Conservation (phyloP, 1,140 invertebrate species). For the Streblospio benedicti region DNA sequence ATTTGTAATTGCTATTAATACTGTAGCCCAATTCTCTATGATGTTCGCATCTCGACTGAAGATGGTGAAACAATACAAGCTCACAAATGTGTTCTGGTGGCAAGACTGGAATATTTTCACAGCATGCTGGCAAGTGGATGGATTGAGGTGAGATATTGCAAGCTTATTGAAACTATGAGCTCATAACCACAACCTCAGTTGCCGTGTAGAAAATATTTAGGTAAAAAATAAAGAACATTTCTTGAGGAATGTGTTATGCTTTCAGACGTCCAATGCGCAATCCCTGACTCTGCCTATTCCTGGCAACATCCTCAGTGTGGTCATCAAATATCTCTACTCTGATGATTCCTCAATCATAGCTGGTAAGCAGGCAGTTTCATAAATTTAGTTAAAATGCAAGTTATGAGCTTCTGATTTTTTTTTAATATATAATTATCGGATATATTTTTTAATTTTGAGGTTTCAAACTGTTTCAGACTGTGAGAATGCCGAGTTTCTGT, state of each 20-base stretch:
- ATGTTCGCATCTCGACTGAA: constrained; percentile 54
- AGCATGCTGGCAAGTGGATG: constrained; percentile 64
- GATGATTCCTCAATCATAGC: constrained; percentile 50
- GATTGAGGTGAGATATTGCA: constrained; percentile 53
- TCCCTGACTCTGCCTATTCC: constrained; percentile 45
- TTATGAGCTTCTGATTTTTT: not conserved
- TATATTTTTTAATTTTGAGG: constrained; percentile 6
- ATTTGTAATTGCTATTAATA: not conserved
- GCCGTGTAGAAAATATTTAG: no score
- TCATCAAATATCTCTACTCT: constrained; percentile 61
- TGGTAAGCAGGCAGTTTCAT: constrained; percentile 17
- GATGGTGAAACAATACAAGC: constrained; percentile 55
- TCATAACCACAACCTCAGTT: not conserved
- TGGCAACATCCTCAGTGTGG: constrained; percentile 51
- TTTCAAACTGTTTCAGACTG: constrained; percentile 36
- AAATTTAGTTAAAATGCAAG: not conserved
- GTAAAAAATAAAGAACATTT: no score
- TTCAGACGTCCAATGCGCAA: constrained; percentile 31
- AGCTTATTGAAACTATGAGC: not conserved
- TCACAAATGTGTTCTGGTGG: constrained; percentile 64
- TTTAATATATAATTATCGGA: constrained; percentile 29
- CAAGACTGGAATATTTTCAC: constrained; percentile 65
- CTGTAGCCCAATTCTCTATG: constrained; percentile 51
- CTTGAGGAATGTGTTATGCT: constrained; percentile 1
- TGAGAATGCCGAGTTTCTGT: constrained; percentile 55